These are phyloP conservation scores for Protosalanx chinensis DNA, from an alignment of 2,797 vertebrate species.

Conservation along the genomic window DNA sequence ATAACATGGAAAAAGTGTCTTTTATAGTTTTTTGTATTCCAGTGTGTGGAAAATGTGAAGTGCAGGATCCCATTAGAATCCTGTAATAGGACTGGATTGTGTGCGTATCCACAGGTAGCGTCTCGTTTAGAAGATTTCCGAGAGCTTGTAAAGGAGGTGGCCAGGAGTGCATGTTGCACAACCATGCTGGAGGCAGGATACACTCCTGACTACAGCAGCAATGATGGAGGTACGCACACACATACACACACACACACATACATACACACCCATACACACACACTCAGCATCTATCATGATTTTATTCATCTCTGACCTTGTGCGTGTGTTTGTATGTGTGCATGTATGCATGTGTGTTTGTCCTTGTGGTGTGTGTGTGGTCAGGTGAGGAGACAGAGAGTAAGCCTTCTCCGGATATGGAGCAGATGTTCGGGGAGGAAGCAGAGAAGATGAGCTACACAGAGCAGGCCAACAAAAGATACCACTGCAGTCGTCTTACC, in stretches of 20 bases:
- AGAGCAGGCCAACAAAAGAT: slow-evolving; percentile 65
- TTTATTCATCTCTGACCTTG: neutral
- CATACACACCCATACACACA: slow-evolving; percentile 10
- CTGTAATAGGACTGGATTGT: neutral
- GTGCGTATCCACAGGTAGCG: slow-evolving; percentile 60
- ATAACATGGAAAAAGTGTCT: neutral
- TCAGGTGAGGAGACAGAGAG: slow-evolving; percentile 30
- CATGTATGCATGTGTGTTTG: neutral
- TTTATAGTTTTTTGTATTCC: neutral
- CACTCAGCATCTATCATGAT: neutral
- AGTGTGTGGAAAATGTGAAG: slow-evolving; percentile 58
- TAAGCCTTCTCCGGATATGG: slow-evolving; percentile 23
- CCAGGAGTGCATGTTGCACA: slow-evolving; percentile 69
- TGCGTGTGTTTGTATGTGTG: slow-evolving; percentile 20
- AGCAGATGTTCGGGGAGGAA: slow-evolving; percentile 51
- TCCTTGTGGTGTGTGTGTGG: slow-evolving; percentile 1
- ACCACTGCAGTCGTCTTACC: slow-evolving; percentile 68
- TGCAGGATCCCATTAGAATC: neutral
- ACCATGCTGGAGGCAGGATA: slow-evolving; percentile 65
- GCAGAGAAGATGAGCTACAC: slow-evolving; percentile 63
- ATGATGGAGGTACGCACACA: slow-evolving; percentile 33
- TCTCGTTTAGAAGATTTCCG: slow-evolving; percentile 73
- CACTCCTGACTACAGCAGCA: slow-evolving; percentile 51
- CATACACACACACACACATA: neutral
- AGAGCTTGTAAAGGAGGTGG: slow-evolving; percentile 75